Base-by-base conservation (phyloP, 2,113 vertebrate genomes). In the Phodopus roborovskii region DNA sequence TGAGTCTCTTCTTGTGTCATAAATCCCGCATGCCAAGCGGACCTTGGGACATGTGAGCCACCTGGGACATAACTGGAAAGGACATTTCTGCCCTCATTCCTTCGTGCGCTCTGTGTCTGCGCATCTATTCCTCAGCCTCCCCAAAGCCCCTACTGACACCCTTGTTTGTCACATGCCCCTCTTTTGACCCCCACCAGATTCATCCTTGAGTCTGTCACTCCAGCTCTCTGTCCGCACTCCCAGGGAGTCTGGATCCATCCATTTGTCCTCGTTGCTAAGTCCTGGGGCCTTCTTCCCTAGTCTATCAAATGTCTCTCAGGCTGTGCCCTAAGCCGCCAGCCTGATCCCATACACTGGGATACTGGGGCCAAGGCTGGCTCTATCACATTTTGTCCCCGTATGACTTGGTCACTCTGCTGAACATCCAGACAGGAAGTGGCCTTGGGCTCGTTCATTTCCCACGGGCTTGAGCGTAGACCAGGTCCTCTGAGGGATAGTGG, bases 121-220 rank as follows among this genome's bases (percentile, higher is more conserved):
- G 6, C 53, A 20, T 75, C 71, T 45, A 2, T 26, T 30, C 11
- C 58, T 62, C 24, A 1, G 15, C 5, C n/a, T 62, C 24, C 81
- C 16, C 3, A 3, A 28, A 13, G n/a, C 22, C 28, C 1, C n/a
- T 0, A 0, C 13, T 16, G 33, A 48, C 12, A 9, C 62, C 33
- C 3, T 33, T 45, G 45, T 45, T 33, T 56, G 2, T 86, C 81
- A 24, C 22, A 2, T 33, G 26, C 12, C 33, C 87, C 53, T 74
- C 73, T 75, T 81, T 48, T 0, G 0, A 36, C 28, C 20, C 36
- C 64, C 42, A 91, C 39, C 48, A 22, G 3, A 4, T 12, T 0
- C 24, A 48, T 19, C 53, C 30, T 64, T 22, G 42, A 64, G n/a
- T 30, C 24, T 19, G 13, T 68, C 19, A 19, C 39, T 62, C 50